Evolutionary conservation across 1,140 invertebrate genomes (phyloP), one percentile per base, ranked within the genome.

Genomic region (Dryas iulia): DNA sequence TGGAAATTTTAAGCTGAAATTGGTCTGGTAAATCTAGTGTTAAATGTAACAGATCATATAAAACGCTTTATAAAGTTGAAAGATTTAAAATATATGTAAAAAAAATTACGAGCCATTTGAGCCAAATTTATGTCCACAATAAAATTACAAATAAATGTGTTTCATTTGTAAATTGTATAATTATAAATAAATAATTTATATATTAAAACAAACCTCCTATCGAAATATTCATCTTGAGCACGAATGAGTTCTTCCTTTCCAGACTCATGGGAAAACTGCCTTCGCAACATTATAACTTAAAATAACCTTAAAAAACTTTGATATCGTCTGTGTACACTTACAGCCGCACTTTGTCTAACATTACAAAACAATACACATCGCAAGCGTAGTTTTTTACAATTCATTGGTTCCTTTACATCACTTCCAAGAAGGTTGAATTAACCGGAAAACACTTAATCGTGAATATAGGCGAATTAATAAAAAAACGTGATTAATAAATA

Each of bases 241-340:
- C 70, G 79, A 30, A 73, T 68, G 52, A 87, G 75, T 35, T 81
- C 84, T 2, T 84, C 73, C 71, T 83, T 90, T 10, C 88, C 88
- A 23, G 88, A 86, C 47, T 90, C 88, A 35, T 87, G 84, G 6
- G 88, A 90, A 62, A 84, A 88, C 59, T 90, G 88, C 54, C 88
- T 77, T 28, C 83, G 76, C 63, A 90, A 78, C 86, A 88, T 90
- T 58, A 8, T 79, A 53, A 30, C 5, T 28, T 2, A 57, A 53
- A 52, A 18, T 33, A 61, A 59, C 39, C 61, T 64, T 33, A 60
- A 23, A 28, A 39, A 30, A 30, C 39, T 31, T 26, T n/a, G 24
- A 68, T 28, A 33, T 25, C 6, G 12, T 30, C 39, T 35, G n/a
- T 53, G 4, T 66, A n/a, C 8, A 14, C 18, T 24, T n/a, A 59